Base-by-base conservation (phyloP, 2,888 invertebrate genomes). In the Brachypalpus laphriformis region DNA sequence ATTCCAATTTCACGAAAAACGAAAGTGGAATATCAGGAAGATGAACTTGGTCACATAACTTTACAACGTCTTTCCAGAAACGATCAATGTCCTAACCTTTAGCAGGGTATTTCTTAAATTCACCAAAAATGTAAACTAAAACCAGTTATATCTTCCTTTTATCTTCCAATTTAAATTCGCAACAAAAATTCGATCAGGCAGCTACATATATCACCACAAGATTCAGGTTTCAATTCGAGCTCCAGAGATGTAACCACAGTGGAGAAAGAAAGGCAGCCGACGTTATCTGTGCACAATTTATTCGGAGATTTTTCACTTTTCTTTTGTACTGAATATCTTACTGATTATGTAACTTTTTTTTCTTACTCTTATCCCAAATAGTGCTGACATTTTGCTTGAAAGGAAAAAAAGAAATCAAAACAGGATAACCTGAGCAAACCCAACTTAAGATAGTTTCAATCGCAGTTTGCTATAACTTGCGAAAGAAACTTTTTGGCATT, bases 391-490 rank as follows among this genome's bases (percentile, higher is more conserved):
- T 77, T 77, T 72, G 28, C 47, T 72, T 14, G 45, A 22, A 28
- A 56, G 74, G 57, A 68, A 45, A 68, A n/a, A 66, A 28, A 8
- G 54, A 59, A 59, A 68, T 3, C 56, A 80, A n/a, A 83, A 65
- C 74, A 68, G 80, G 70, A 83, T 80, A 57, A 57, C 59, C 31
- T 57, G 68, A 61, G 61, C 8, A 31, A 51, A 51, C 11, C 1
- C 49, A 57, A 45, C 65, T 45, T 28, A 11, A 56, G 7, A 74
- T 49, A 80, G 83, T 83, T 83, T 83, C 83, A 70, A 80, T 75
- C 83, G 83, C 83, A 80, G 68, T 80, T 83, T 80, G 77, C 59
- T 70, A 57, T 37, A 80, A 83, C 83, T 83, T 75, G 83, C 83
- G 83, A 57, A 40, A 80, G 80, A 74, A 80, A 83, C 83, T 65